A percentile compares a stretch with the other conserved stretches of the same genome.
Evolutionary conservation across 2,888 invertebrate species (phyloP).

Genomic region (Colostygia pectinataria): DNA sequence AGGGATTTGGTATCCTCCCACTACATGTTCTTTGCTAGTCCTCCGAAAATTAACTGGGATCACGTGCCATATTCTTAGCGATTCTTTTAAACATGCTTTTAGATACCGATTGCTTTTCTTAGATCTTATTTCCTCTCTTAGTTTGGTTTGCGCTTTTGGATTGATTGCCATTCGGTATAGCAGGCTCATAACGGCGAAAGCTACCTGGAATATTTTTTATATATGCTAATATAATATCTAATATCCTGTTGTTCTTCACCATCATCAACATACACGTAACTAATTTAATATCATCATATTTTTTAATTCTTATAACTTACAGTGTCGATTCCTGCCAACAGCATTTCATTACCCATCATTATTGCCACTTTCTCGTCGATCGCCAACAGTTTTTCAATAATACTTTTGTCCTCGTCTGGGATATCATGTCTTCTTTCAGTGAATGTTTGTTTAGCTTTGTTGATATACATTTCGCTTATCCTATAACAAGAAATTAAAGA

Average conservation of each 20-base stretch:
- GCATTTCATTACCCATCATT: conserved; percentile 87
- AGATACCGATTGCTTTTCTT: conserved; percentile 69
- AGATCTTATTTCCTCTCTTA: conserved; percentile 60
- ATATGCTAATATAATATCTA: no score
- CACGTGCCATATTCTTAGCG: conserved; percentile 72
- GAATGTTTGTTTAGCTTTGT: conserved; percentile 55
- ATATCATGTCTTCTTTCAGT: conserved; percentile 54
- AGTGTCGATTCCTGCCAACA: conserved; percentile 88
- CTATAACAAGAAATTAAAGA: conserved; percentile 52
- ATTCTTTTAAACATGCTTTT: conserved; percentile 86
- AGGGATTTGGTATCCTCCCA: conserved; percentile 69
- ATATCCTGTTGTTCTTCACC: no score
- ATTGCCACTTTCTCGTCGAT: conserved; percentile 84
- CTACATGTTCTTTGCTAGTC: conserved; percentile 65
- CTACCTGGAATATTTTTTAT: conserved; percentile 57
- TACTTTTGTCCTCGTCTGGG: conserved; percentile 80
- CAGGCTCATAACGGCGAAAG: conserved; percentile 61
- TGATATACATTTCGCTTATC: conserved; percentile 58
- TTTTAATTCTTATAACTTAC: no score
- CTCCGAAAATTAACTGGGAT: conserved; percentile 63
- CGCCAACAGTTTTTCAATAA: conserved; percentile 85
- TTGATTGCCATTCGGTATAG: conserved; percentile 82
- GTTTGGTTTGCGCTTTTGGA: conserved; percentile 77
- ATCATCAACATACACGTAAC: no score
- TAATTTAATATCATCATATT: no score